Base-by-base conservation (phyloP, 2,113 vertebrate species). In the Trichechus manatus region DNA sequence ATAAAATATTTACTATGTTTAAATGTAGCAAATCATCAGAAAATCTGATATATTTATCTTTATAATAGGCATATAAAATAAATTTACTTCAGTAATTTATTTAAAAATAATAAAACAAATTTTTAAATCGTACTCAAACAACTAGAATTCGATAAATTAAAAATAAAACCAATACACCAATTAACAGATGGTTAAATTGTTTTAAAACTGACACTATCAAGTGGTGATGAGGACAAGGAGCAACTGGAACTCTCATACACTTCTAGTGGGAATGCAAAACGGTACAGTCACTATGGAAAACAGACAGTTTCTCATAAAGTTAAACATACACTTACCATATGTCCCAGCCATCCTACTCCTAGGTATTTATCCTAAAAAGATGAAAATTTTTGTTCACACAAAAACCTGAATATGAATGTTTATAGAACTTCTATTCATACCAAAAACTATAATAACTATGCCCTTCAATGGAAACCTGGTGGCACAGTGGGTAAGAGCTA, bases 11-110 rank as follows among this genome's bases (percentile, higher is more conserved):
- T 72, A 63, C 42, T 70, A 63, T 75, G 70, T 80, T 87, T 80
- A 84, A 84, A 68, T 75, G n/a, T n/a, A 59, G 33, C 56, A 15
- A 81, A 89, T 79, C 72, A 79, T 27, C 53, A 84, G 39, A 81
- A 87, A 84, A 93, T 6, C n/a, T 87, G 39, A 68, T 84, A 80
- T 83, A 84, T 44, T 86, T 92, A 84, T 75, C 89, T 96, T 89
- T 84, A 56, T 81, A 64, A 90, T 0, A 27, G 68, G 1, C n/a
- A 85, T 42, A 39, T 74, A 86, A 84, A 82, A 31, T 82, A 74
- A 83, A 50, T 85, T 39, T 70, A 86, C 70, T 56, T 64, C 36
- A 53, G 44, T 83, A 86, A 72, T 47, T 86, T 87, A 50, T 66
- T 93, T 6, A 74, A 93, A 10, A 86, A 83, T 75, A 88, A 22